Conservation (phyloP, 2,888 invertebrate species). For the Rhagophthalmus giganteus region DNA sequence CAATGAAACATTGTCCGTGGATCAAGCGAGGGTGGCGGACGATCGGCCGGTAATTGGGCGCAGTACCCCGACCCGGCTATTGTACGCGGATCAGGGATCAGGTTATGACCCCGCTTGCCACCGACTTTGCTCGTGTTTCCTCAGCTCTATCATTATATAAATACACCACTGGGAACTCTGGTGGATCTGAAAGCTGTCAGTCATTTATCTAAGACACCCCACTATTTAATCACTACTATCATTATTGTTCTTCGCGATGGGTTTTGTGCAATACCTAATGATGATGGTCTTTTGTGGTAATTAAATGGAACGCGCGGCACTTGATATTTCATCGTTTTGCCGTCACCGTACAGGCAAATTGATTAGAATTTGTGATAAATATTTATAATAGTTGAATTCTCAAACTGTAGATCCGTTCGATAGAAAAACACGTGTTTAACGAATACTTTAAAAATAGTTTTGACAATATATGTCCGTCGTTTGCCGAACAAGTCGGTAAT, state of each 20-base stretch:
- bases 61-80: constrained; percentile 37
- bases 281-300: constrained; percentile 5
- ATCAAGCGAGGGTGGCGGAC: constrained; percentile 32
- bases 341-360: no score
- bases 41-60: constrained; percentile 41
- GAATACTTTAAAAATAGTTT: not conserved
- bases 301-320: no score
- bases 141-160: constrained; percentile 55
- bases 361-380: no score
- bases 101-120: constrained; percentile 52
- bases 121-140: constrained; percentile 45
- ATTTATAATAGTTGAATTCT: not conserved
- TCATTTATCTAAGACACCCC: constrained; percentile 56
- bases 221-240: constrained; percentile 54
- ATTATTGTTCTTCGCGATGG: constrained; percentile 44
- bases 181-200: constrained; percentile 50
- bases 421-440: no score
- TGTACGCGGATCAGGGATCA: constrained; percentile 49
- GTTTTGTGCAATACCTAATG: constrained; percentile 26
- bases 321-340: no score
- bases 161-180: constrained; percentile 54
- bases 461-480: no score
- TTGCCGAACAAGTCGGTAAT: constrained; percentile 38
- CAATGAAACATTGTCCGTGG: constrained; percentile 33
- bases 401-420: no score